These are phyloP conservation scores for Macrosiphum euphorbiae DNA, from an alignment of 2,888 invertebrate species.

Conservation along the genomic window DNA sequence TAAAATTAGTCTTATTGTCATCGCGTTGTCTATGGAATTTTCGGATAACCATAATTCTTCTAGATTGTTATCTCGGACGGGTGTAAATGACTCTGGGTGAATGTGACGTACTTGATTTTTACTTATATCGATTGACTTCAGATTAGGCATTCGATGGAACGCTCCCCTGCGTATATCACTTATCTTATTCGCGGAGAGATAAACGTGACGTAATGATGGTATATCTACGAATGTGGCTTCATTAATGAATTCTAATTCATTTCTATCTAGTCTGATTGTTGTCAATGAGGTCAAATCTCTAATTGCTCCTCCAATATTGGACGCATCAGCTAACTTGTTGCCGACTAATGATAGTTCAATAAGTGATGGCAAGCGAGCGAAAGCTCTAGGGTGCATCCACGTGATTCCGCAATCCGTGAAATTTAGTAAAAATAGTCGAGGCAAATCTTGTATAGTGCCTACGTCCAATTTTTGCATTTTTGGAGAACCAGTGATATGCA, in stretches of 20 bases:
- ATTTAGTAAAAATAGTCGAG: conserved; percentile 80
- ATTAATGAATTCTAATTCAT: conserved; percentile 78
- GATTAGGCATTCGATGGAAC: conserved; percentile 82
- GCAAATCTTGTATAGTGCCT: conserved; percentile 79
- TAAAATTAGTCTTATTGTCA: conserved; percentile 80
- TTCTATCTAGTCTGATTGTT: conserved; percentile 79
- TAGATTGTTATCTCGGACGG: conserved; percentile 74
- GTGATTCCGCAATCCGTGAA: conserved; percentile 82
- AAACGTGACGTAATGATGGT: conserved; percentile 78
- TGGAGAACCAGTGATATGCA: conserved; percentile 79
- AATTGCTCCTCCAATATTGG: conserved; percentile 84
- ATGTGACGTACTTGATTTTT: conserved; percentile 82
- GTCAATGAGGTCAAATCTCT: conserved; percentile 82
- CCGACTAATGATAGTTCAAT: conserved; percentile 79
- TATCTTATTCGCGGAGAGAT: conserved; percentile 81
- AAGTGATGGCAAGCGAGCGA: conserved; percentile 80
- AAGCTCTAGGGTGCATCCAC: conserved; percentile 82
- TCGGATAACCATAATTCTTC: conserved; percentile 84
- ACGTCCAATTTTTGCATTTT: conserved; percentile 80
- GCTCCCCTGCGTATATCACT: conserved; percentile 84
- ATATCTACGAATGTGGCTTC: conserved; percentile 87
- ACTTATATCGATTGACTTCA: conserved; percentile 82
- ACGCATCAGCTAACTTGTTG: conserved; percentile 83
- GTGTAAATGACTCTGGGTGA: conserved; percentile 86
- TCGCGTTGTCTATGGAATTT: conserved; percentile 82